These are phyloP conservation scores for Perodicticus potto DNA, from an alignment of 2,797 vertebrate genomes.

Conservation along the genomic window DNA sequence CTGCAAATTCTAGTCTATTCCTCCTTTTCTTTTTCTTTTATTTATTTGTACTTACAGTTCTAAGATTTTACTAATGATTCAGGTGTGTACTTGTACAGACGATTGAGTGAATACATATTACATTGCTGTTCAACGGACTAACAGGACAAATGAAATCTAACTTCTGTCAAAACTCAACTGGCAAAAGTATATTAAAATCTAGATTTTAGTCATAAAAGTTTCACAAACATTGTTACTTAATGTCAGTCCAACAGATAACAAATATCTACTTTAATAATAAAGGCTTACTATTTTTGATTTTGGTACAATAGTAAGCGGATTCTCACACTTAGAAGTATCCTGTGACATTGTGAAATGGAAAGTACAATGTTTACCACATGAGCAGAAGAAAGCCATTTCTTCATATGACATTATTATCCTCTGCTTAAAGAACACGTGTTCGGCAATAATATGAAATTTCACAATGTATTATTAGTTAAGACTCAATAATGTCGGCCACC, in stretches of 20 bases:
- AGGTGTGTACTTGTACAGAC: not conserved
- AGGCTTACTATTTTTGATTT: not conserved
- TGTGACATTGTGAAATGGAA: not conserved
- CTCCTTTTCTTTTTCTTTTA: constrained; percentile 62
- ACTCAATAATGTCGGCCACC: not conserved
- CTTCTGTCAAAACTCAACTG: not conserved
- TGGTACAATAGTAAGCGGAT: not conserved
- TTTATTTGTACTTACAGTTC: not conserved
- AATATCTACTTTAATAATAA: not conserved
- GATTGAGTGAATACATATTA: not conserved
- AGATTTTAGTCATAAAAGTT: not conserved
- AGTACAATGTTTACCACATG: not conserved
- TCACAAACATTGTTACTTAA: not conserved
- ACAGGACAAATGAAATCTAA: not conserved
- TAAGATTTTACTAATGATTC: not conserved
- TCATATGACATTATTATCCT: not conserved
- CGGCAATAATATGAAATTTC: not conserved
- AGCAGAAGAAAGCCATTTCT: not conserved
- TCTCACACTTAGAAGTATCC: not conserved
- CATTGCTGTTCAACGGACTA: not conserved
- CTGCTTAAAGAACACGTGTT: not conserved
- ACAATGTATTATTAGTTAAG: not conserved
- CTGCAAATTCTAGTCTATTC: constrained; percentile 50
- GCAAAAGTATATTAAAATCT: not conserved
- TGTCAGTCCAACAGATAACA: not conserved